Base-by-base conservation (phyloP, 2,797 vertebrate genomes). In the Rhabdophis nuchalis region DNA sequence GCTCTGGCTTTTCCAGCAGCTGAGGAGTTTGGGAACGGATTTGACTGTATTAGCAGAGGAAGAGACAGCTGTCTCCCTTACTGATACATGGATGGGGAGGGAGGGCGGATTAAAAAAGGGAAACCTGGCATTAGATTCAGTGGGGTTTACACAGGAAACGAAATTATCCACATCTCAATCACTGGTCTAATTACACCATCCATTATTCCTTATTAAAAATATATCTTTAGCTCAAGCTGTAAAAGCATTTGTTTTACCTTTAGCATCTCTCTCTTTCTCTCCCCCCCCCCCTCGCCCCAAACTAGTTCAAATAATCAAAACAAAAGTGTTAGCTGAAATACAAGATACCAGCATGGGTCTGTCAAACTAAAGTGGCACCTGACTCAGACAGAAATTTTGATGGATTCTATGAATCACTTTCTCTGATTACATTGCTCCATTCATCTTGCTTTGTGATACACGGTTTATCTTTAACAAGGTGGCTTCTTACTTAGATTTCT, bases 1-100 rank as follows among this genome's bases (percentile, higher is more conserved):
- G 85, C 61, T 56, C 41, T 61, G 54, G 88, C 58, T 53, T 87
- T 50, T 64, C 46, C 56, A 53, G 32, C 64, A 50, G 64, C 85
- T 50, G 9, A 52, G 91, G 85, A 88, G 85, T 82, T 87, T 56
- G 93, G 92, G 64, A 89, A 85, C 56, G 64, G 93, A 93, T 93
- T 93, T 93, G 91, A 50, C 85, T 92, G 93, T 64, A 93, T 93
- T 93, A 93, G 91, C 91, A 93, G 50, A 91, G 64, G 91, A 85
- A 87, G 88, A 93, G 88, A 92, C 91, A 92, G 93, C 91, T 93
- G 93, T 92, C 85, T 57, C 56, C 20, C 91, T 93, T 87, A 93
- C 89, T 87, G 91, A 82, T 90, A 85, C 88, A 18, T 11, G 64
- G 88, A 85, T 13, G 87, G 77, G 92, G 53, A 46, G 89, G 86